Evolutionary conservation across 2,113 vertebrate species (phyloP).

Genomic region (Channa maculata): DNA sequence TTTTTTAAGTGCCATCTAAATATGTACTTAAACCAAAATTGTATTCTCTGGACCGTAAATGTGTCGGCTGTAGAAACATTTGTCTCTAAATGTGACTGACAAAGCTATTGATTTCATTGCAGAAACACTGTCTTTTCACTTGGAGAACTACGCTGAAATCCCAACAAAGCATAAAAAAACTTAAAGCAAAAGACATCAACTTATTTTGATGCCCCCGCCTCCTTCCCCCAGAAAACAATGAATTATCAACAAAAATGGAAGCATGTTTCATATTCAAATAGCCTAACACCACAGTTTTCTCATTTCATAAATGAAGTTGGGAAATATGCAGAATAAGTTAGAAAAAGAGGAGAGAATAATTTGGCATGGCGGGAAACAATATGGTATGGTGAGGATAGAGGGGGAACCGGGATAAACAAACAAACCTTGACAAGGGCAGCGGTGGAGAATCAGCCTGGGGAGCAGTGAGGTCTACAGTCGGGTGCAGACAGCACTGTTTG

Average conservation of each 20-base stretch:
- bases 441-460: conserved; percentile 67
- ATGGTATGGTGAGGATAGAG: conserved; percentile 62
- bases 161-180: conserved; percentile 4
- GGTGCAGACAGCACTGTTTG: conserved; percentile 68
- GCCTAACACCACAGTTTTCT: conserved; percentile 54
- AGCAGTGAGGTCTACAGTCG: conserved; percentile 71
- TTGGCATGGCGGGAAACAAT: conserved; percentile 77
- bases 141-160: neutral
- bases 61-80: conserved; percentile 25
- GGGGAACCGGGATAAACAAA: conserved; percentile 78
- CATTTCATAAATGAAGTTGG: conserved; percentile 80
- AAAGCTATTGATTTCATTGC: conserved; percentile 6
- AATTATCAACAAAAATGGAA: conserved; percentile 41
- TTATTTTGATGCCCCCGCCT: neutral
- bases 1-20: conserved; percentile 65
- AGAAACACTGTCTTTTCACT: conserved; percentile 15
- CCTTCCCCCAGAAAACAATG: conserved; percentile 40
- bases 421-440: conserved; percentile 82
- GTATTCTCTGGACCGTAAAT: conserved; percentile 50
- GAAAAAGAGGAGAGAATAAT: conserved; percentile 65
- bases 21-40: conserved; percentile 58
- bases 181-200: conserved; percentile 9
- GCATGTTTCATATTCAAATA: conserved; percentile 64
- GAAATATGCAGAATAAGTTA: conserved; percentile 79
- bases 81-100: conserved; percentile 8